These are phyloP conservation scores for Toxotes lorentzi DNA, from an alignment of 2,797 vertebrate species.

Conservation along the genomic window DNA sequence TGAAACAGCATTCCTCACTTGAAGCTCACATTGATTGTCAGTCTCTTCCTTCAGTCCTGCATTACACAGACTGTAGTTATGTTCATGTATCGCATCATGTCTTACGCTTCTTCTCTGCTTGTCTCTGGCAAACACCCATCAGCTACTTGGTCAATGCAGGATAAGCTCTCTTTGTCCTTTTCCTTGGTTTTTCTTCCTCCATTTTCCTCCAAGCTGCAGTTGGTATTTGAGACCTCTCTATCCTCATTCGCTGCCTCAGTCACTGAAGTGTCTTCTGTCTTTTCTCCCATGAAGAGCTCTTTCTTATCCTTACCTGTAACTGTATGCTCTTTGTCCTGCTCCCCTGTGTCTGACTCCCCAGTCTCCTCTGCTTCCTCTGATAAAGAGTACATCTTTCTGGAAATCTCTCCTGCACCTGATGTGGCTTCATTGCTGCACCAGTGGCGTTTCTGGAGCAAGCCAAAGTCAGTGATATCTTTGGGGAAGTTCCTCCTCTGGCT, in stretches of 20 bases:
- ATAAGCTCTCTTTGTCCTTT: constrained; percentile 39
- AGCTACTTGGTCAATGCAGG: constrained; percentile 37
- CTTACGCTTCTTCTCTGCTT: constrained; percentile 47
- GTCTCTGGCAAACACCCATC: constrained; percentile 38
- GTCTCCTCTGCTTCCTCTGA: constrained; percentile 91
- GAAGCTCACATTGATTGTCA: constrained; percentile 72
- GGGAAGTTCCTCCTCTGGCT: constrained; percentile 86
- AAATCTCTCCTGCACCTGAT: constrained; percentile 61
- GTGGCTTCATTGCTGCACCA: constrained; percentile 68
- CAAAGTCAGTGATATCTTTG: constrained; percentile 88
- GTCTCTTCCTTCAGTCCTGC: constrained; percentile 36
- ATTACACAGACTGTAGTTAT: constrained; percentile 12
- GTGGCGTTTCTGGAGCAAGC: constrained; percentile 89
- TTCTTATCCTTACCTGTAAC: constrained; percentile 41
- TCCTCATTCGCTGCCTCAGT: constrained; percentile 27
- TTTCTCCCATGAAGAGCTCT: constrained; percentile 23
- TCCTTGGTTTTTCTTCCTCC: constrained; percentile 43
- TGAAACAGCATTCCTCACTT: neutral
- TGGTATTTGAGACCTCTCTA: constrained; percentile 7
- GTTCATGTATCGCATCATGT: neutral
- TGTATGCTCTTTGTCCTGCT: constrained; percentile 52
- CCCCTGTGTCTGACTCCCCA: constrained; percentile 75
- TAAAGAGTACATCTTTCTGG: constrained; percentile 90
- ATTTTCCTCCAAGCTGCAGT: constrained; percentile 24
- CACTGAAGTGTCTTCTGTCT: constrained; percentile 15